Conservation (phyloP, 2,113 vertebrate species). For the Pseudorasbora parva region DNA sequence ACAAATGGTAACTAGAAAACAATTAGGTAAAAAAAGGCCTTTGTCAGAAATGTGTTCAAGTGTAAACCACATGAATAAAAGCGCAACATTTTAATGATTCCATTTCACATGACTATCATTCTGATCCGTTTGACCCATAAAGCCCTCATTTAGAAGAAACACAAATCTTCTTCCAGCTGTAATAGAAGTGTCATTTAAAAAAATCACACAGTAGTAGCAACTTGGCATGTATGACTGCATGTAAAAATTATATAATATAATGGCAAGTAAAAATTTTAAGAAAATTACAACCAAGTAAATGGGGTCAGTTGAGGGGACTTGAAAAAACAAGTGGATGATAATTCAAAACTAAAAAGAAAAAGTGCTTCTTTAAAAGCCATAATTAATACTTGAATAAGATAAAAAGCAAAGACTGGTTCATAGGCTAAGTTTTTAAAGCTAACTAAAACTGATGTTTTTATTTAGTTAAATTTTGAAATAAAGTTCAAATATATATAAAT, state of each 20-base stretch:
- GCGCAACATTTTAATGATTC: neutral
- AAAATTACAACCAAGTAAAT: neutral
- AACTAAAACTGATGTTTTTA: too few relatives aligned
- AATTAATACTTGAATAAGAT: neutral
- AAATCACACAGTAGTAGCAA: slow-evolving; percentile 6
- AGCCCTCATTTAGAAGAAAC: slow-evolving; percentile 23
- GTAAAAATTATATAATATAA: too few relatives aligned
- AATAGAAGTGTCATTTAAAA: slow-evolving; percentile 43
- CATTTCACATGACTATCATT: slow-evolving; percentile 34
- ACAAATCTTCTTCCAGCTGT: slow-evolving; percentile 30
- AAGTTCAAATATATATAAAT: too few relatives aligned
- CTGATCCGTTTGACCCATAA: slow-evolving; percentile 2
- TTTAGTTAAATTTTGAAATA: too few relatives aligned
- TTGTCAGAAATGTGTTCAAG: neutral
- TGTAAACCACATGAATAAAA: neutral
- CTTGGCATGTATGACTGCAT: neutral
- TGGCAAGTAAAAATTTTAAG: neutral
- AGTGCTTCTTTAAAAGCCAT: neutral
- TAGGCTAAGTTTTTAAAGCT: neutral
- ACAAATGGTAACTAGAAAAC: neutral
- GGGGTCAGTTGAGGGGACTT: neutral
- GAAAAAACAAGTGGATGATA: slow-evolving; percentile 5
- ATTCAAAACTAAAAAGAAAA: neutral
- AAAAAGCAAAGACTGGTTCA: neutral
- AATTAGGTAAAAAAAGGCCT: neutral